Conservation (phyloP, 2,797 vertebrate species). For the Halcyon leucocephala region DNA sequence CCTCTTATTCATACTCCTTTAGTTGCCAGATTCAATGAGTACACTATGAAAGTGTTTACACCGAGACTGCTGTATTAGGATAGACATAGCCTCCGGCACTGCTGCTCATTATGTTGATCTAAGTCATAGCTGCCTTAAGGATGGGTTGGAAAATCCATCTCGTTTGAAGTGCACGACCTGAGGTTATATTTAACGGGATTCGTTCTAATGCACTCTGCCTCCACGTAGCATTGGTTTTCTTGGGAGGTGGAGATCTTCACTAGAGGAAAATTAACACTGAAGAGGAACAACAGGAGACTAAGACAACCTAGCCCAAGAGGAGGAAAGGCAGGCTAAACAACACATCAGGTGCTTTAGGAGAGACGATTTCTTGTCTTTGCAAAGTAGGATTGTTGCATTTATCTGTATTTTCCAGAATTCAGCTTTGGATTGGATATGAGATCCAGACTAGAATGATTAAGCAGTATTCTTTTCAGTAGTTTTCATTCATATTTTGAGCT, state of each 20-base stretch:
- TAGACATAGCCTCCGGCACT: conserved; percentile 17
- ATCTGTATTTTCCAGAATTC: neutral
- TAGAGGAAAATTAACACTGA: neutral
- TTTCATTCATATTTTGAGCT: neutral
- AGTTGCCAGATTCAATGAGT: neutral
- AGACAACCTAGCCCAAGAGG: neutral
- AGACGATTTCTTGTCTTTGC: neutral
- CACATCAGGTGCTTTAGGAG: neutral
- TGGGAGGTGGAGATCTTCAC: neutral
- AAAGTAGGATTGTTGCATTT: neutral
- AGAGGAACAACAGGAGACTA: neutral
- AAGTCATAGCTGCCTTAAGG: conserved; percentile 29
- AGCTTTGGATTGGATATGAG: neutral
- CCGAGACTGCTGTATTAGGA: neutral
- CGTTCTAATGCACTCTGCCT: neutral
- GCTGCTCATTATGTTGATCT: conserved; percentile 51
- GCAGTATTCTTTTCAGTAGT: neutral
- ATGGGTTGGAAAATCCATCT: conserved; percentile 36
- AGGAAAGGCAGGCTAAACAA: neutral
- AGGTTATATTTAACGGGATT: conserved; percentile 4
- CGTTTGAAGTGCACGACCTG: neutral
- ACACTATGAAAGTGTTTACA: neutral
- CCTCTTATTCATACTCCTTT: neutral
- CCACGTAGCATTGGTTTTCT: neutral
- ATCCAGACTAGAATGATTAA: neutral